Evolutionary conservation across 2,888 invertebrate species (phyloP), one percentile per base, ranked within the genome.

Genomic region (Unio delphinus): DNA sequence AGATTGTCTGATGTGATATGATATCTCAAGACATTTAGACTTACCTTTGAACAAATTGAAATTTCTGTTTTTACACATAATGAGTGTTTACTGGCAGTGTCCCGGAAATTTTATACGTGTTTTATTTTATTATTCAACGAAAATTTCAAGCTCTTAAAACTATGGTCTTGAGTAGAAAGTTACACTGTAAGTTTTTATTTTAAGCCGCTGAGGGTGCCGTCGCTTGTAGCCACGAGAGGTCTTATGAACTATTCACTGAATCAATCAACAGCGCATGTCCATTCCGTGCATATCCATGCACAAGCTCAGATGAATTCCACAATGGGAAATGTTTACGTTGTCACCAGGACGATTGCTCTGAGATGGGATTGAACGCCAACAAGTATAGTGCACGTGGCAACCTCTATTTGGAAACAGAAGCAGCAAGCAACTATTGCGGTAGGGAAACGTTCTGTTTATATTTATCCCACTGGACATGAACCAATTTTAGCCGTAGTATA

Each of bases 191-290:
- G 4, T 23, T 59, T 57, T 17, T 60, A 57, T 28, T 76, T 74
- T 55, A 63, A 82, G 82, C 80, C 30, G 78, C 73, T 15, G 80
- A 82, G 61, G 82, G 76, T 15, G 74, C 80, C 4, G 73, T 82
- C 0, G 94, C 95, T 45, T 98, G 97, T 89, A 95, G 96, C 90
- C 97, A 98, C 88, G 93, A 96, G 70, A 91, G 97, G 65, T 95
- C 96, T 75, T 93, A 95, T 87, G 94, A 95, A 82, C 94, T 93
- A 86, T 96, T 95, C 87, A 94, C 93, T 0, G 97, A 97, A 89
- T 96, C 95, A 79, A 93, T 97, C 64, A 93, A 94, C 74, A 92
- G 94, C 0, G 90, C 91, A 20, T 97, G 97, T 83, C 93, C 94
- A 0, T 97, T 95, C 86, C 91, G 93, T 85, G 94, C 94, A 0